phyloP scores from a whole-genome alignment of 2,113 vertebrate species.

The Mobula birostris region DNA sequence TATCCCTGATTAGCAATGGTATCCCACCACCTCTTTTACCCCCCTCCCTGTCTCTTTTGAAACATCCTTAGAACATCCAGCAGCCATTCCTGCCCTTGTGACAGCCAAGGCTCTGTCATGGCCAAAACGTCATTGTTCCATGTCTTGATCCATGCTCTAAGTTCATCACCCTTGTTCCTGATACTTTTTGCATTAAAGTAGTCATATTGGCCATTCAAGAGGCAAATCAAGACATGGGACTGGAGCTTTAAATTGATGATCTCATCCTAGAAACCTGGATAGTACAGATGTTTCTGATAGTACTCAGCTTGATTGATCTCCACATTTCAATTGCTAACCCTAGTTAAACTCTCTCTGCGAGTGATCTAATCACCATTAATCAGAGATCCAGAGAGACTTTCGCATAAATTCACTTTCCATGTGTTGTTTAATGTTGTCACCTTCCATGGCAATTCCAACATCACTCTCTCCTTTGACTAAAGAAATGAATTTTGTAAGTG shows the following conservation, averaged over 20 bases:
- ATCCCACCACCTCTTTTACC: too few relatives aligned
- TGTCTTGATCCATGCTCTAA: too few relatives aligned
- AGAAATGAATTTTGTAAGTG: background rate
- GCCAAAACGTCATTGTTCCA: too few relatives aligned
- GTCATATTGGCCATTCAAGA: too few relatives aligned
- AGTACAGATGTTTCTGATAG: background rate
- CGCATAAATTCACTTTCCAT: background rate
- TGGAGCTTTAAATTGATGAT: background rate
- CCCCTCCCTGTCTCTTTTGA: too few relatives aligned
- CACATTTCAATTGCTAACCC: background rate
- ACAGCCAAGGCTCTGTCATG: too few relatives aligned
- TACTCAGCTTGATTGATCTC: background rate
- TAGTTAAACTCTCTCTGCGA: background rate
- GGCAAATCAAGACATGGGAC: background rate
- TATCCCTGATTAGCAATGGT: too few relatives aligned
- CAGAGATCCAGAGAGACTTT: background rate
- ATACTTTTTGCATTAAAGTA: too few relatives aligned
- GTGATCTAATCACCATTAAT: background rate
- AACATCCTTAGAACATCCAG: too few relatives aligned
- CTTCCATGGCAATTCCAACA: background rate
- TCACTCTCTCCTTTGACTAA: background rate
- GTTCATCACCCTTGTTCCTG: too few relatives aligned
- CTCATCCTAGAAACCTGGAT: background rate
- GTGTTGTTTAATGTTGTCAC: background rate
- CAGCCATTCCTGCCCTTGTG: too few relatives aligned